Base-by-base conservation (phyloP, 1,140 invertebrate genomes). In the Philotrypesis tridentata region DNA sequence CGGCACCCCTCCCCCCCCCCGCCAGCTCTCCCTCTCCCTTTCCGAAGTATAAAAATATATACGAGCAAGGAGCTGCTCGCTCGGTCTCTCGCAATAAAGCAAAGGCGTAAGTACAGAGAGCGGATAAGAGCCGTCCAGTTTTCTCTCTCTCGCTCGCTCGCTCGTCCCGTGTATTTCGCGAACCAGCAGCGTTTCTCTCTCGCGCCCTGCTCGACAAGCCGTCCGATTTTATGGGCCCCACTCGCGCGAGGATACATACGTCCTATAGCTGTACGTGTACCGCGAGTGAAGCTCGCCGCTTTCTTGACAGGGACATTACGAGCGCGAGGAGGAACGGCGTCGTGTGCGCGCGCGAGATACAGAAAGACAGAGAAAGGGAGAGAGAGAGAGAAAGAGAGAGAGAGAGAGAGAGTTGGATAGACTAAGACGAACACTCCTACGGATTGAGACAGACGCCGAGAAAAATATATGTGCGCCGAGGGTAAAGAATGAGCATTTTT, bases 241-340 rank as follows among this genome's bases (percentile, higher is more conserved):
- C 63, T 70, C 63, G 21, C 37, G 33, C 40, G 23, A 68, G 23
- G 7, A 55, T 40, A 31, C 31, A 25, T 60, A 21, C 43, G 25
- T 48, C 11, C 55, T 72, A 43, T 27, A n/a, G 61, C 61, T 31
- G 23, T 14, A 29, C 27, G 55, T 27, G 63, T 48, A 68, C n/a
- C 76, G 84, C 84, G 83, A 87, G 83, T 81, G 87, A 87, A 83
- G 83, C 87, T 87, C 87, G 87, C 86, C 88, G 87, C 88, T 89
- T 87, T 90, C 89, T 87, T 88, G 88, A 89, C 89, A 88, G 88
- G 85, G 89, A 90, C 89, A 88, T 91, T 90, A 88, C 86, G 85
- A 86, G 80, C 79, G 79, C 77, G 78, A 80, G 48, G 14, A 29
- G 8, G n/a, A 73, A 55, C 14, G 29, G 61, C 61, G 61, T 23